These are phyloP conservation scores for Apogon talboti DNA, from an alignment of 2,797 vertebrate genomes.

Conservation along the genomic window DNA sequence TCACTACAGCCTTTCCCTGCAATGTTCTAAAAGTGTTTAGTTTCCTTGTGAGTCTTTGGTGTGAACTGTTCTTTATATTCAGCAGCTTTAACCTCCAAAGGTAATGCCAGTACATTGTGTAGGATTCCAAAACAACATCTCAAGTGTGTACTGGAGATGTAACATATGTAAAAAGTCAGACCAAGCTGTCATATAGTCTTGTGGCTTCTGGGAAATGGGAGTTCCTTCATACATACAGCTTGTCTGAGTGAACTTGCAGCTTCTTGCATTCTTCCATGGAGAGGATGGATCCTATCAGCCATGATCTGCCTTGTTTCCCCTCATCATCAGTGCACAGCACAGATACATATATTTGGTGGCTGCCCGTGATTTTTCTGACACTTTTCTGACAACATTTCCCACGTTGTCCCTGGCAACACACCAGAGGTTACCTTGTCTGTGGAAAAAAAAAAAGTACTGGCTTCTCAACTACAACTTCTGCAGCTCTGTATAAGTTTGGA, in stretches of 20 bases:
- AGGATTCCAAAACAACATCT: background rate
- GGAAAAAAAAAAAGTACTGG: slow-evolving; percentile 9
- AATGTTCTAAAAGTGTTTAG: too few species aligned
- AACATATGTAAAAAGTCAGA: slow-evolving; percentile 17
- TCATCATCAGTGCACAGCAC: slow-evolving; percentile 40
- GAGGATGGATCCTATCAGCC: slow-evolving; percentile 44
- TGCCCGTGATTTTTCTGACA: slow-evolving; percentile 34
- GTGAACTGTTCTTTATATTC: background rate
- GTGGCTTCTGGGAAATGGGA: slow-evolving; percentile 33
- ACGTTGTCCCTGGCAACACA: slow-evolving; percentile 52
- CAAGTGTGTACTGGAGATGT: background rate
- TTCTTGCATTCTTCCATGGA: slow-evolving; percentile 37
- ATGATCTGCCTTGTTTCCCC: slow-evolving; percentile 40
- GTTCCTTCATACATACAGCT: slow-evolving; percentile 8
- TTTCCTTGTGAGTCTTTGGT: too few species aligned
- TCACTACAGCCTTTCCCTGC: too few species aligned
- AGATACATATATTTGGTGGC: slow-evolving; percentile 37
- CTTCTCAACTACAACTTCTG: slow-evolving; percentile 11
- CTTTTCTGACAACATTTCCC: slow-evolving; percentile 56
- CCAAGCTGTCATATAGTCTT: slow-evolving; percentile 31
- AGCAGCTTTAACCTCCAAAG: background rate
- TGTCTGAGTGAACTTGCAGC: slow-evolving; percentile 26
- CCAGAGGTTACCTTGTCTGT: slow-evolving; percentile 41
- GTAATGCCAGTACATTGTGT: background rate
- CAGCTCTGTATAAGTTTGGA: slow-evolving; percentile 1